phyloP scores from a whole-genome alignment of 2,113 vertebrate genomes.

The Choloepus hoffmanni region DNA sequence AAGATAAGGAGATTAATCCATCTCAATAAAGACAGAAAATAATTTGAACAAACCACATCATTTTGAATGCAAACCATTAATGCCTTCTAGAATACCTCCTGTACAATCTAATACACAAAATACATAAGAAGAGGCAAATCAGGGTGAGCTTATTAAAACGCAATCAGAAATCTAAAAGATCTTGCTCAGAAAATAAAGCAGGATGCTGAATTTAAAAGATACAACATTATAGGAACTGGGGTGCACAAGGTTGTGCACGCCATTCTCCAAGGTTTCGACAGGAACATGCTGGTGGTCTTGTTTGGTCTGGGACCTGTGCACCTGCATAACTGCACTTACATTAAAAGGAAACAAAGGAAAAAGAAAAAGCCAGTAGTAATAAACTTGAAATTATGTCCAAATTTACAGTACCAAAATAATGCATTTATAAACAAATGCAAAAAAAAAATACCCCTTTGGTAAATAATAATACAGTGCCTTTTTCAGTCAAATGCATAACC shows the following conservation, averaged over 20 bases:
- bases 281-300: constrained; percentile 85
- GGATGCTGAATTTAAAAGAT: constrained; percentile 61
- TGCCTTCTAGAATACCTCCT: constrained; percentile 86
- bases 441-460: constrained; percentile 83
- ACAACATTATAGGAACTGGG: neutral
- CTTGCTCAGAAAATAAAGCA: constrained; percentile 53
- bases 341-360: constrained; percentile 19
- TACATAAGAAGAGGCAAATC: constrained; percentile 82
- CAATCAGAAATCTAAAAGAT: constrained; percentile 69
- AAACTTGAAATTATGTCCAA: constrained; percentile 78
- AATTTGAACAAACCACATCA: constrained; percentile 88
- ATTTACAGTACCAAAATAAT: constrained; percentile 86
- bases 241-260: constrained; percentile 53
- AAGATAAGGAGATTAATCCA: constrained; percentile 85
- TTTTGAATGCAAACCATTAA: constrained; percentile 86
- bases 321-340: constrained; percentile 71
- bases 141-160: constrained; percentile 77
- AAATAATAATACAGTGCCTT: constrained; percentile 86
- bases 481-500: constrained; percentile 83
- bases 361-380: neutral
- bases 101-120: constrained; percentile 85
- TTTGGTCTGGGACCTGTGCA: constrained; percentile 77
- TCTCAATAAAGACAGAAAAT: constrained; percentile 89
- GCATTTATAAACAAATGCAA: constrained; percentile 88
- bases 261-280: constrained; percentile 54